Conservation (phyloP, 2,888 invertebrate genomes). For the Trachelus troglodyta region DNA sequence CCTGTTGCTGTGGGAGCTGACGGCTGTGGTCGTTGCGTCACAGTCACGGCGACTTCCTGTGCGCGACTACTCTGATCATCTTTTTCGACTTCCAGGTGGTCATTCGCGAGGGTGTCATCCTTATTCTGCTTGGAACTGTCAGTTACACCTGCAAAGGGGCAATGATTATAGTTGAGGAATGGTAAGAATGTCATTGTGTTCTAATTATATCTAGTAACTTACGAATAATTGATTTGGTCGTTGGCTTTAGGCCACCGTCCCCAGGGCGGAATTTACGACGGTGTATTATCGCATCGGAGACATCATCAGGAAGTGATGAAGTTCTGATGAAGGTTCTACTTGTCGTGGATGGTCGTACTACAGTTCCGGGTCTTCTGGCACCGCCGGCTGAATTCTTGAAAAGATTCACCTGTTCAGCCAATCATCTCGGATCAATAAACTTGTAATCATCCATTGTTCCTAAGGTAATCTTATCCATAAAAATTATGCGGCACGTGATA, state of each 20-base stretch:
- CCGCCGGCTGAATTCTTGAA: slow-evolving; percentile 35
- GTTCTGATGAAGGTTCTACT: slow-evolving; percentile 16
- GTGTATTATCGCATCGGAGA: not conserved
- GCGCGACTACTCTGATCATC: slow-evolving; percentile 56
- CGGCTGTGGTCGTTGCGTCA: slow-evolving; percentile 52
- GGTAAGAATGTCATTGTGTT: not conserved
- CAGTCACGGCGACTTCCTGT: slow-evolving; percentile 56
- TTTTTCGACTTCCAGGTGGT: slow-evolving; percentile 21
- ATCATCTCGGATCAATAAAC: not conserved
- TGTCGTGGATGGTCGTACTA: slow-evolving; percentile 31
- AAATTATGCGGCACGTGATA: not conserved
- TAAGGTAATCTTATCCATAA: not conserved
- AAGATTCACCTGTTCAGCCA: slow-evolving; percentile 47
- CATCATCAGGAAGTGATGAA: not conserved
- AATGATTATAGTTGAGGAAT: not conserved
- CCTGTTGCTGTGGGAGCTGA: not conserved
- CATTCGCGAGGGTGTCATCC: slow-evolving; percentile 9
- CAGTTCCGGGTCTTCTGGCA: slow-evolving; percentile 39
- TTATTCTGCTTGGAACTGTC: not conserved
- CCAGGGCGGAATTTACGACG: not conserved
- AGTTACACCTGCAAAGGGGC: not conserved
- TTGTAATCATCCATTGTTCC: not conserved
- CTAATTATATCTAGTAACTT: not conserved
- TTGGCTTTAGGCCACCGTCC: not conserved
- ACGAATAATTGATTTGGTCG: not conserved